Percentiles rank a stretch among this genome's conserved stretches.
Evolutionary conservation across 2,113 vertebrate genomes (phyloP).

Genomic region (Syngnathus scovelli): DNA sequence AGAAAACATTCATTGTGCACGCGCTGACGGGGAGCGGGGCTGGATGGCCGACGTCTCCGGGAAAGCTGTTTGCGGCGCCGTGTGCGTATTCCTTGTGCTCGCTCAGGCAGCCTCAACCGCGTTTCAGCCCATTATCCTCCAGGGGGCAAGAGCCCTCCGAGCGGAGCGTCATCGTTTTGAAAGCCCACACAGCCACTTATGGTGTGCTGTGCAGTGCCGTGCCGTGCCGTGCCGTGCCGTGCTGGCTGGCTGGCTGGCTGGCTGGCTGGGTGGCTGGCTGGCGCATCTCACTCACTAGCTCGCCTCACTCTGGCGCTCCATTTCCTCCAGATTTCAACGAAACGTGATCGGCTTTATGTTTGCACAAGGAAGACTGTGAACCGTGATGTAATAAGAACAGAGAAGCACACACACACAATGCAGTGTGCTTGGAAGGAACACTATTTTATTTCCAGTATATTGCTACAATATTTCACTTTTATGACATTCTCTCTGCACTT

Average conservation of each 20-base stretch:
- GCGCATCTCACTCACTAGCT: conserved; percentile 30
- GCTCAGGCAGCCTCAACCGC: conserved; percentile 50
- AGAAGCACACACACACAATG: neutral
- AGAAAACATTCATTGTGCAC: conserved; percentile 60
- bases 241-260: conserved; percentile 3
- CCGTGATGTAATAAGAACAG: neutral
- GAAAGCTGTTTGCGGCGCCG: conserved; percentile 34
- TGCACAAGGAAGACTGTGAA: neutral
- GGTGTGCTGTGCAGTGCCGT: conserved; percentile 43
- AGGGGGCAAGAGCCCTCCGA: conserved; percentile 44
- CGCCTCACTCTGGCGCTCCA: conserved; percentile 24
- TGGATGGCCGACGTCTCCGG: conserved; percentile 16
- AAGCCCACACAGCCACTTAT: conserved; percentile 60
- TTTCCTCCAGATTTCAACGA: conserved; percentile 39
- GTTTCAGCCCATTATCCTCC: conserved; percentile 58
- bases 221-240: no score
- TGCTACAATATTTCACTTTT: neutral
- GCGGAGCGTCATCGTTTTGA: conserved; percentile 56
- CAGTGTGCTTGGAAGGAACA: neutral
- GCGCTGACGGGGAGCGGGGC: conserved; percentile 18
- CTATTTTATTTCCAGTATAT: neutral
- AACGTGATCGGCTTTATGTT: conserved; percentile 25
- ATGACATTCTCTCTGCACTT: conserved; percentile 8
- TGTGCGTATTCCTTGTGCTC: conserved; percentile 34
- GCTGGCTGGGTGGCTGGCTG: conserved; percentile 9